A percentile compares a stretch with the other conserved stretches of the same genome.
These are phyloP conservation scores for Clusia tigrina DNA, from an alignment of 2,888 invertebrate species.

Conservation along the genomic window DNA sequence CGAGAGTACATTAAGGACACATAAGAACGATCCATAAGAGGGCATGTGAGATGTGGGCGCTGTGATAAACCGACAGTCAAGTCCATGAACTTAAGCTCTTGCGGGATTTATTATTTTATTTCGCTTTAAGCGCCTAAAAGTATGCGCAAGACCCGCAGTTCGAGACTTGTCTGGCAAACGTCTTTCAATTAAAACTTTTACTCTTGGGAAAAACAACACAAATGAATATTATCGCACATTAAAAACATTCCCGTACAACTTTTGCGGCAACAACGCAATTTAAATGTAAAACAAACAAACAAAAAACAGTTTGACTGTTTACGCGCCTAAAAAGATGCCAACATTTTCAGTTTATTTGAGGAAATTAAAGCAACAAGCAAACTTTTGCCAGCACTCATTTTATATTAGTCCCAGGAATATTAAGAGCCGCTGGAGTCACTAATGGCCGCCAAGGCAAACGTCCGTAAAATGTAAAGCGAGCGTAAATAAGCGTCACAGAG, in stretches of 20 bases:
- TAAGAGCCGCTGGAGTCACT: conserved; percentile 13
- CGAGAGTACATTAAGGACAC: conserved; percentile 13
- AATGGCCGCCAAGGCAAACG: conserved; percentile 11
- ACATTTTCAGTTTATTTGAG: conserved; percentile 28
- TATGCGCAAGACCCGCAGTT: too few species aligned
- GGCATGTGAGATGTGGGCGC: neutral
- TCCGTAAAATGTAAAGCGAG: conserved; percentile 23
- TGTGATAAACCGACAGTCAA: neutral
- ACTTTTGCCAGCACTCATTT: conserved; percentile 18
- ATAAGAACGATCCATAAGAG: too few species aligned
- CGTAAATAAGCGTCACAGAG: neutral
- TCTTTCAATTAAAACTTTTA: conserved; percentile 32
- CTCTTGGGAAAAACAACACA: conserved; percentile 14
- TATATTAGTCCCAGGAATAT: conserved; percentile 33
- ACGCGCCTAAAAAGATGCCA: conserved; percentile 25
- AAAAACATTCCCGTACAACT: conserved; percentile 25
- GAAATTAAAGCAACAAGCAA: conserved; percentile 28
- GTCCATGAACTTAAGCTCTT: neutral
- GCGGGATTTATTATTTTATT: neutral
- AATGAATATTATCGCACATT: conserved; percentile 28
- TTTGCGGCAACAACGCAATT: conserved; percentile 6
- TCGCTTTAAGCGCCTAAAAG: neutral
- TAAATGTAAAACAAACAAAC: too few species aligned
- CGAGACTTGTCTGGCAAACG: conserved; percentile 24
- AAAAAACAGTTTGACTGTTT: conserved; percentile 17